Base-by-base conservation (phyloP, 2,113 vertebrate species). In the Hippocampus barbouri region DNA sequence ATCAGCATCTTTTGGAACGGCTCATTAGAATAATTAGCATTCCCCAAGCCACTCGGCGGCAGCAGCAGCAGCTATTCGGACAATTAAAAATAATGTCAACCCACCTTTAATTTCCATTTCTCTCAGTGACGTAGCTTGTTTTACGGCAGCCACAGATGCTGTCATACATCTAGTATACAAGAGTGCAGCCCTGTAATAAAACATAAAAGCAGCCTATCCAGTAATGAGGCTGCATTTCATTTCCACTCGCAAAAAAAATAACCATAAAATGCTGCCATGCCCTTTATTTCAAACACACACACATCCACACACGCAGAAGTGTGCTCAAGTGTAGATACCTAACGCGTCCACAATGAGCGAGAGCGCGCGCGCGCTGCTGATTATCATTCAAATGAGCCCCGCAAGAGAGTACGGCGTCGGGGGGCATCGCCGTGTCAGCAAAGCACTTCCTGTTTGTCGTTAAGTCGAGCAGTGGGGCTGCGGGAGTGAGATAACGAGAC, bases 381-480 rank as follows among this genome's bases (percentile, higher is more conserved):
- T 45, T 66, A 45, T 66, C 41, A 66, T 45, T 66, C n/a, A 66
- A 25, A 66, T 45, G 43, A 45, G 41, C 64, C 47, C 43, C 15
- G 47, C 47, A 51, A 66, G 43, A 27, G 41, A 23, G n/a, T 25
- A 16, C 23, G 11, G n/a, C 23, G n/a, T 66, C 64, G 18, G 6
- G 41, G 43, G 64, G 64, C 64, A 47, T 66, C n/a, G 63, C 41
- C 64, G 23, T 66, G 64, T 66, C 64, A 66, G 64, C 64, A 66
- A 66, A 66, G 64, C 41, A 66, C 64, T 47, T 66, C 64, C 64
- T 66, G 64, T 66, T 65, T 49, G 64, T n/a, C 14, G 64, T 66
- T 66, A 66, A 25, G 43, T 47, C 43, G 1, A 43, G 23, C 64
- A 66, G 64, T 23, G 23, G 15, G 43, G 41, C 64, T 66, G 64